Conservation (phyloP, 2,797 vertebrate genomes). For the Arnoldichthys spilopterus region DNA sequence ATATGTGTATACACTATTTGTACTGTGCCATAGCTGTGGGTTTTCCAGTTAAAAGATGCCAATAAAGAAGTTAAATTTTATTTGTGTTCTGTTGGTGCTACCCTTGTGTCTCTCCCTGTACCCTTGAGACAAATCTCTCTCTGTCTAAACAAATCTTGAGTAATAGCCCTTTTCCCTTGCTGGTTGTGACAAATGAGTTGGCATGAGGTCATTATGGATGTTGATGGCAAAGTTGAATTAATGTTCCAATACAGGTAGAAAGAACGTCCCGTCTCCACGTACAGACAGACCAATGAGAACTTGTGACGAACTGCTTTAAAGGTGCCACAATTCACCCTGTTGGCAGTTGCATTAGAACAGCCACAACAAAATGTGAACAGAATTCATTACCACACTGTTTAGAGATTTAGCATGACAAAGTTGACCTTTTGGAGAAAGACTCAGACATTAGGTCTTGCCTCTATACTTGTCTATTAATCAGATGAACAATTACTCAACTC, state of each 20-base stretch:
- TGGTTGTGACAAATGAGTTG: constrained; percentile 13
- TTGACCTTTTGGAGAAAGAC: constrained; percentile 10
- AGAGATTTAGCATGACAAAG: not conserved
- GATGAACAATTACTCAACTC: not conserved
- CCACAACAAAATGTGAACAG: not conserved
- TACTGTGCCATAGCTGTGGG: not conserved
- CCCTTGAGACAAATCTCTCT: constrained; percentile 9
- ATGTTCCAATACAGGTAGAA: constrained; percentile 18
- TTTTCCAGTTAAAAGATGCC: not conserved
- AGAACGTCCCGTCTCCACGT: not conserved
- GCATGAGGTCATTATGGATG: constrained; percentile 22
- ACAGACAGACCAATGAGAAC: not conserved
- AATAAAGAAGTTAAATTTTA: constrained; percentile 23
- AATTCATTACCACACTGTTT: not conserved
- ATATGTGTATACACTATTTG: constrained; percentile 9
- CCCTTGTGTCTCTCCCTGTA: not conserved
- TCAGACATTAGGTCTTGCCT: not conserved
- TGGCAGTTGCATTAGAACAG: constrained; percentile 1
- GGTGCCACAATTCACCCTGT: constrained; percentile 10
- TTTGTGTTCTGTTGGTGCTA: not conserved
- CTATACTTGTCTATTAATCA: not conserved
- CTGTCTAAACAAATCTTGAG: constrained; percentile 6
- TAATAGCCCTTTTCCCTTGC: constrained; percentile 12
- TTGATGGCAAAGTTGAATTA: constrained; percentile 15
- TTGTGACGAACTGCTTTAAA: not conserved